Evolutionary conservation across 2,113 vertebrate genomes (phyloP).

Genomic region (Terrapene triunguis): DNA sequence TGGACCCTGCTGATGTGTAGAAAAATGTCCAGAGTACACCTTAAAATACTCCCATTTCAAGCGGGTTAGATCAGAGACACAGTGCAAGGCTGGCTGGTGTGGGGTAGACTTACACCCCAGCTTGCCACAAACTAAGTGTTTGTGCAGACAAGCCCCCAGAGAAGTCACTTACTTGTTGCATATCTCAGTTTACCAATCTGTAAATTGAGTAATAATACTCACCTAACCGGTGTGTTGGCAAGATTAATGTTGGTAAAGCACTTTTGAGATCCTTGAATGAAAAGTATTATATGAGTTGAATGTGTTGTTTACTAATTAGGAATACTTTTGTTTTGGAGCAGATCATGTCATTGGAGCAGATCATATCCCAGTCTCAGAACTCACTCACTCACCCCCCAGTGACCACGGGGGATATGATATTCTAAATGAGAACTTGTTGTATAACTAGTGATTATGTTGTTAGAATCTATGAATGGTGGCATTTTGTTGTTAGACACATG

Average conservation of each 20-base stretch:
- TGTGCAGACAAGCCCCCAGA: background rate
- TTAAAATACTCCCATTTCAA: background rate
- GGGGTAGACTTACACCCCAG: background rate
- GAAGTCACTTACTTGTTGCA: background rate
- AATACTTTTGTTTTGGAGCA: background rate
- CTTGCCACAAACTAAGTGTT: background rate
- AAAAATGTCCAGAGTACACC: background rate
- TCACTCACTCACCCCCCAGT: background rate
- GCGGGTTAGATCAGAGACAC: background rate
- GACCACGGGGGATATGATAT: background rate
- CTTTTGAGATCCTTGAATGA: constrained; percentile 15
- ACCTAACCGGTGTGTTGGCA: background rate
- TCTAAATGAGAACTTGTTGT: background rate
- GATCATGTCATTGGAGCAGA: background rate
- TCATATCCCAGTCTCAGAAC: background rate
- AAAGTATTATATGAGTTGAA: background rate
- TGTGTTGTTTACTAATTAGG: background rate
- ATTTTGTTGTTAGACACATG: constrained; percentile 54
- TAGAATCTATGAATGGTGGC: constrained; percentile 26
- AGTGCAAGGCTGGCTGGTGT: no score
- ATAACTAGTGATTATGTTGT: background rate
- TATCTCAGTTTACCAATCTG: background rate
- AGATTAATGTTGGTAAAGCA: background rate
- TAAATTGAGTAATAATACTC: background rate
- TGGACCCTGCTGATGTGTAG: background rate